Conservation (phyloP, 2,797 vertebrate species). For the Aythya fuligula region DNA sequence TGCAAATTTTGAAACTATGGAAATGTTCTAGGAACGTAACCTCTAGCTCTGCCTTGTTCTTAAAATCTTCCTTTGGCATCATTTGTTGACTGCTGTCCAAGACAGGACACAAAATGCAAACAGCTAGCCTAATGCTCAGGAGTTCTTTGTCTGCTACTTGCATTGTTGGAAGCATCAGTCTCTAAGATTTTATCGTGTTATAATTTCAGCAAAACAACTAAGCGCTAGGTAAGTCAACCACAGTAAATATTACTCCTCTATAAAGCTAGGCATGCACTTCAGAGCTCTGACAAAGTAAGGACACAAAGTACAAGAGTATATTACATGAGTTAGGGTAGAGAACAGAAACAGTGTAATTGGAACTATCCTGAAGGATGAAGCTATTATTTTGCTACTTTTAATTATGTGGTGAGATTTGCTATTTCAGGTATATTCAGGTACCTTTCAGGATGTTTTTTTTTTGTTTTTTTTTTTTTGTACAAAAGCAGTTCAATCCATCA, state of each 20-base stretch:
- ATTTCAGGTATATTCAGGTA: background rate
- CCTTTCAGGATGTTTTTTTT: background rate
- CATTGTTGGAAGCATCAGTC: background rate
- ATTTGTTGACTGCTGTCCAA: background rate
- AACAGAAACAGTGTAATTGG: background rate
- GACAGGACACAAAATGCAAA: background rate
- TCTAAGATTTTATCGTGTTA: background rate
- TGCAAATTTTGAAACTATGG: background rate
- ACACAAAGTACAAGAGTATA: background rate
- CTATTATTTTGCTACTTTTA: background rate
- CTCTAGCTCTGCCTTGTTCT: background rate
- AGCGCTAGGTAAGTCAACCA: background rate
- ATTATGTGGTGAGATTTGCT: background rate
- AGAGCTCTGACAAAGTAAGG: background rate
- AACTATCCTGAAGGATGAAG: background rate
- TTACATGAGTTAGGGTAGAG: background rate
- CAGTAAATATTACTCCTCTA: background rate
- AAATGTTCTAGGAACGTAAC: background rate
- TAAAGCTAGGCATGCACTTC: background rate
- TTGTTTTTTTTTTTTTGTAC: background rate
- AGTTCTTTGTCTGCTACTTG: background rate
- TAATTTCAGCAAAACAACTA: background rate
- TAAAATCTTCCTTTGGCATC: background rate
- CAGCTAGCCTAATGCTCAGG: background rate
- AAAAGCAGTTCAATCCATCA: background rate